These are phyloP conservation scores for Pangasius macronema DNA, from an alignment of 2,797 vertebrate species.

Conservation along the genomic window DNA sequence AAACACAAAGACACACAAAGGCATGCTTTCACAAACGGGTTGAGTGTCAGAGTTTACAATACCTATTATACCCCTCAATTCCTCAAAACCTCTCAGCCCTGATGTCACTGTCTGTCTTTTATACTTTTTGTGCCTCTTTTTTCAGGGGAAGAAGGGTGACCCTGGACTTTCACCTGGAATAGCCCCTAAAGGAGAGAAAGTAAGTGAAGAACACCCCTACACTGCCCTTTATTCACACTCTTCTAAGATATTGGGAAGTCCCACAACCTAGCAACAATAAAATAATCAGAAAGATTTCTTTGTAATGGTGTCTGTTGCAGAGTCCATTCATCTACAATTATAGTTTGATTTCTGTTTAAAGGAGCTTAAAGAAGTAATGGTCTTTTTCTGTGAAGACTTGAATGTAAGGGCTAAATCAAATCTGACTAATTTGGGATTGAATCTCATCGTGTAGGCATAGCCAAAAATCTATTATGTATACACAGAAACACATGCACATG, in stretches of 20 bases:
- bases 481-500: neutral
- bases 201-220: conserved; percentile 60
- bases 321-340: neutral
- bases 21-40: neutral
- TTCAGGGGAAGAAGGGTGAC: conserved; percentile 93
- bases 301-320: neutral
- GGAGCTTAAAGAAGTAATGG: neutral
- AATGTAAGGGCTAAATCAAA: neutral
- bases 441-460: neutral
- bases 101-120: neutral
- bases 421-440: neutral
- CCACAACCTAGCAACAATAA: neutral
- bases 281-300: neutral
- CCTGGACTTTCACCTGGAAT: conserved; percentile 91
- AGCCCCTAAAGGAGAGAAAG: conserved; percentile 89
- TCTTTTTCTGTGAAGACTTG: neutral
- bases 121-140: neutral
- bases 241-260: neutral
- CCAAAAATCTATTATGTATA: neutral
- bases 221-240: neutral
- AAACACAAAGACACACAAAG: neutral
- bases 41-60: neutral
- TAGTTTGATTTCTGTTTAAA: neutral
- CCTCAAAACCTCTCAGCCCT: too few relatives aligned
- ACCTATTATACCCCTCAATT: neutral